Percentiles rank a stretch among this genome's conserved stretches.
Conservation (phyloP, 1,140 invertebrate genomes). For the Callitettix versicolor region DNA sequence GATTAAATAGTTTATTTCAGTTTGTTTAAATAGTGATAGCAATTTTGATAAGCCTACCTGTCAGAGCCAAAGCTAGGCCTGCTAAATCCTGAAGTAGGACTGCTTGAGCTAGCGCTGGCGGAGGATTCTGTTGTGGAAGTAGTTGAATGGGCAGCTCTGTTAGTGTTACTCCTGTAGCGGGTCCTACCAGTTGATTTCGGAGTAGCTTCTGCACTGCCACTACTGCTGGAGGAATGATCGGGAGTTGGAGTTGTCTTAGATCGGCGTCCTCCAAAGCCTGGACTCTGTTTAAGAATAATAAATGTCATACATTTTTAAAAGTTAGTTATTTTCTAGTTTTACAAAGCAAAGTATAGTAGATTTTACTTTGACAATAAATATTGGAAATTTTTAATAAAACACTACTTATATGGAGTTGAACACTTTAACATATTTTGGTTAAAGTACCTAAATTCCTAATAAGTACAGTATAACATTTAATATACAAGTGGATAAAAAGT, state of each 20-base stretch:
- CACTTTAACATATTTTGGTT: too few relatives aligned
- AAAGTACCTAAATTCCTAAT: too few relatives aligned
- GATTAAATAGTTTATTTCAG: too few relatives aligned
- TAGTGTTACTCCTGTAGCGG: slow-evolving; percentile 4
- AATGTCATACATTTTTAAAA: too few relatives aligned
- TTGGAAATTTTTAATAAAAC: too few relatives aligned
- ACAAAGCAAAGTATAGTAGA: too few relatives aligned
- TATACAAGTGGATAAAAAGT: too few relatives aligned
- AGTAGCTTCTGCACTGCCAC: background rate
- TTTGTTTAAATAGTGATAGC: too few relatives aligned
- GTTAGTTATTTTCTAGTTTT: too few relatives aligned
- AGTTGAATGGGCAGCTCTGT: background rate
- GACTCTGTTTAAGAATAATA: background rate
- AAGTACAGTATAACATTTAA: too few relatives aligned
- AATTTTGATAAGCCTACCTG: background rate
- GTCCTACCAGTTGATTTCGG: background rate
- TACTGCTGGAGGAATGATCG: slow-evolving; percentile 5
- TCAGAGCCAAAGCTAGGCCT: slow-evolving; percentile 6
- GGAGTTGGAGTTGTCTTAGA: slow-evolving; percentile 11
- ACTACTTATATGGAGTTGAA: too few relatives aligned
- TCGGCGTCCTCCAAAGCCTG: slow-evolving; percentile 16
- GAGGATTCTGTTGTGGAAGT: slow-evolving; percentile 5
- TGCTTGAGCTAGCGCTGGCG: background rate
- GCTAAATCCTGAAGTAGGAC: background rate
- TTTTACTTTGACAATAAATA: too few relatives aligned